A percentile compares a stretch with the other conserved stretches of the same genome.
These are phyloP conservation scores for Strix occidentalis DNA, from an alignment of 2,797 vertebrate species.

Conservation along the genomic window DNA sequence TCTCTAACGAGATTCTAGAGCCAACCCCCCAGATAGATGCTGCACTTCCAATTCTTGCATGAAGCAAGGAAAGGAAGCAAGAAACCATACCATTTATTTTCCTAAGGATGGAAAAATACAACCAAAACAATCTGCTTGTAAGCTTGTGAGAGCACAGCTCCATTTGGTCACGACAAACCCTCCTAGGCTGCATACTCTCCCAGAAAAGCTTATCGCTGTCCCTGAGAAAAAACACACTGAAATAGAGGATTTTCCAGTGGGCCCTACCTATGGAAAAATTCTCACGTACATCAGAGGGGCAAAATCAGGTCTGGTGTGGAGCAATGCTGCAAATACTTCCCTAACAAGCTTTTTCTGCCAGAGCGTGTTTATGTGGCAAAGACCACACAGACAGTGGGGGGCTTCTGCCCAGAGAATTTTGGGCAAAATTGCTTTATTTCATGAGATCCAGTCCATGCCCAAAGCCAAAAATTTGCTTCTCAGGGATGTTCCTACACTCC, in stretches of 20 bases:
- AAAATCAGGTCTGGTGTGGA: neutral
- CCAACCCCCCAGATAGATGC: neutral
- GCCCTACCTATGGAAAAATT: neutral
- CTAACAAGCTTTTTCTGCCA: neutral
- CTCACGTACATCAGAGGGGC: neutral
- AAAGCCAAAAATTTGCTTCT: neutral
- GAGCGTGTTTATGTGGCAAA: neutral
- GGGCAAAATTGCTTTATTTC: neutral
- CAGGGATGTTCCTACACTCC: neutral
- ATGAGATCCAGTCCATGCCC: neutral
- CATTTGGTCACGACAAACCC: neutral
- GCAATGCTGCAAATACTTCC: neutral
- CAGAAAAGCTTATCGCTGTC: neutral
- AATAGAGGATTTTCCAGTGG: neutral
- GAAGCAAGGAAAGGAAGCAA: neutral
- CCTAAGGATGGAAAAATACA: neutral
- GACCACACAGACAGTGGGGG: neutral
- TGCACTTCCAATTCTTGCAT: neutral
- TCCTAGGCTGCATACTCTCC: neutral
- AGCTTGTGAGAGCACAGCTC: neutral
- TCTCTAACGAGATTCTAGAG: conserved; percentile 5
- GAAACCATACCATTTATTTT: neutral
- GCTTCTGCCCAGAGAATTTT: neutral
- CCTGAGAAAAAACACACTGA: neutral
- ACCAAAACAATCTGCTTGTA: neutral